Conservation (phyloP, 1,140 invertebrate genomes). For the Drosophila subobscura region DNA sequence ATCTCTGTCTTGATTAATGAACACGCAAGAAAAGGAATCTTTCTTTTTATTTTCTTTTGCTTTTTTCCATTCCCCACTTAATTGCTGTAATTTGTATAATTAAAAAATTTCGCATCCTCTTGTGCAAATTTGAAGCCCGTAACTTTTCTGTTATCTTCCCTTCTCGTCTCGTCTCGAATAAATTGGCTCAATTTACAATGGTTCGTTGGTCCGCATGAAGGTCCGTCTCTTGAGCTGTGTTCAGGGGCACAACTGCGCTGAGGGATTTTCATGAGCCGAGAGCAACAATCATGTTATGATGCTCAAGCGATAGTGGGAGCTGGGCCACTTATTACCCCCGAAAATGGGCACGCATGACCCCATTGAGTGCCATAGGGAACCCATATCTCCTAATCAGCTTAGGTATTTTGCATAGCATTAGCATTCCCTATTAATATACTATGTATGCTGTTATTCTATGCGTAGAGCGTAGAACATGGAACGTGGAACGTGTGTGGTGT, state of each 20-base stretch:
- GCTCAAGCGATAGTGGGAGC: background rate
- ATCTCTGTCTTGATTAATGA: conserved; percentile 19
- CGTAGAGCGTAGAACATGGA: background rate
- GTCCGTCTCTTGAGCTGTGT: conserved; percentile 4
- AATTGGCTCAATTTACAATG: conserved; percentile 43
- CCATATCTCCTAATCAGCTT: conserved; percentile 57
- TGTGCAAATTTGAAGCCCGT: conserved; percentile 37
- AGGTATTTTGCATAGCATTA: conserved; percentile 44
- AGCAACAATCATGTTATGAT: conserved; percentile 1
- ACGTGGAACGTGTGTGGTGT: background rate
- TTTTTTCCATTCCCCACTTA: conserved; percentile 43
- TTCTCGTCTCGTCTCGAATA: conserved; percentile 12
- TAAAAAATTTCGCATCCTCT: conserved; percentile 56
- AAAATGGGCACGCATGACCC: conserved; percentile 8
- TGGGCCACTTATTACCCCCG: conserved; percentile 11
- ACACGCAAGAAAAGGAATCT: conserved; percentile 24
- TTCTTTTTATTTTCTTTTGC: conserved; percentile 24
- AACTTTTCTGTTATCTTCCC: conserved; percentile 10
- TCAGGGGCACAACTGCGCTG: background rate
- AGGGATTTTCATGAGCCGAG: conserved; percentile 3
- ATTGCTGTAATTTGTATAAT: conserved; percentile 77
- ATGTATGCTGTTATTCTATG: conserved; percentile 16
- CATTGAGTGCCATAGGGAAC: conserved; percentile 16
- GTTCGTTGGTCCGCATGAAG: background rate
- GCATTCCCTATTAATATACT: conserved; percentile 41